A percentile compares a stretch with the other conserved stretches of the same genome.
Evolutionary conservation across 2,113 vertebrate genomes (phyloP).

Genomic region (Neopipo cinnamomea): DNA sequence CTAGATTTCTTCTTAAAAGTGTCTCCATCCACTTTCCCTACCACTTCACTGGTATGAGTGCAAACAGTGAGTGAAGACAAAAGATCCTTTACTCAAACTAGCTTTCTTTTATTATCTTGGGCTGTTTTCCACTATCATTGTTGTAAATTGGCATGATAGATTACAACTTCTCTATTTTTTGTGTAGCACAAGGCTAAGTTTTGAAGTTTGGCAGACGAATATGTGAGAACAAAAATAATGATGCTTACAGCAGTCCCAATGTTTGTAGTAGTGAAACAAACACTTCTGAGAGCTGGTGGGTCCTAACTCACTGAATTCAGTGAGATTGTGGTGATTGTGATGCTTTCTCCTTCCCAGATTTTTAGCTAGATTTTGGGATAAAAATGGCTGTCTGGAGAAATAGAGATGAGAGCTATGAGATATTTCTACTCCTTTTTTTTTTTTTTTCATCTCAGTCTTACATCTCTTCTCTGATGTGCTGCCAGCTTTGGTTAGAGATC

Average conservation of each 20-base stretch:
- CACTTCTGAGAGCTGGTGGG: not conserved
- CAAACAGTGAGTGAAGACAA: not conserved
- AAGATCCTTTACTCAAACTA: not conserved
- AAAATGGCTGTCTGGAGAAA: not conserved
- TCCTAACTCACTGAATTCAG: not conserved
- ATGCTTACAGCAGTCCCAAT: accelerated
- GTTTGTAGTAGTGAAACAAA: not conserved
- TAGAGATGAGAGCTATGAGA: not conserved
- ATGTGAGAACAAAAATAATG: not conserved
- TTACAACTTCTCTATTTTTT: not conserved
- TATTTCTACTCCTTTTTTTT: not conserved
- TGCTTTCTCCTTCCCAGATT: not conserved
- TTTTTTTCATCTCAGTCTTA: not conserved
- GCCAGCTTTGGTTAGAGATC: not conserved
- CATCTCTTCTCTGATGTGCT: not conserved
- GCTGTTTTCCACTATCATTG: not conserved
- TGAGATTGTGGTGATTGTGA: not conserved
- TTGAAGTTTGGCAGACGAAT: not conserved
- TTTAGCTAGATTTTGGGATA: not conserved
- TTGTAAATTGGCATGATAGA: not conserved
- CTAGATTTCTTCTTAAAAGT: not conserved
- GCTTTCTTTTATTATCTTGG: not conserved
- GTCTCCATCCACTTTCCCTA: not conserved
- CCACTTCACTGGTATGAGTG: not conserved
- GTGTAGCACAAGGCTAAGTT: not conserved